Conservation (phyloP, 2,113 vertebrate species). For the Rana temporaria region DNA sequence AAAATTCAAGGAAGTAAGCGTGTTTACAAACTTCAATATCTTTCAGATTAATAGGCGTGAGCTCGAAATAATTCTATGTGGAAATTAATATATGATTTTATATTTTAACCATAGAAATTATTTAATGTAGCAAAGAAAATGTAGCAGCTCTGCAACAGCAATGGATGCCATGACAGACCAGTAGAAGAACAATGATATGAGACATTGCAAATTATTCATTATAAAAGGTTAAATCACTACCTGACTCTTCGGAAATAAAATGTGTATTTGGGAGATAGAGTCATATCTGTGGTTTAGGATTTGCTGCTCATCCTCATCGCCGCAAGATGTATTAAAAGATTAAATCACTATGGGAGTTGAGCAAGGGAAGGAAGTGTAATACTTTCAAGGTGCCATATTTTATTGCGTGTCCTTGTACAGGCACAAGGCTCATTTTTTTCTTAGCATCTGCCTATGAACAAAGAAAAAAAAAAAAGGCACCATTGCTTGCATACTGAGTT, state of each 20-base stretch:
- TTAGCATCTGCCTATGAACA: neutral
- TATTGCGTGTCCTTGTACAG: neutral
- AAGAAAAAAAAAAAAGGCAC: neutral
- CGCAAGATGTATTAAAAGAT: slow-evolving; percentile 22
- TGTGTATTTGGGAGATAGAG: neutral
- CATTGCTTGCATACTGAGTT: neutral
- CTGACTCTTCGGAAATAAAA: neutral
- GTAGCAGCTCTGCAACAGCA: too few relatives aligned
- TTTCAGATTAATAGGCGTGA: too few relatives aligned
- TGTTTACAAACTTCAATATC: too few relatives aligned
- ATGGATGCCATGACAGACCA: too few relatives aligned
- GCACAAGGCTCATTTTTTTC: neutral
- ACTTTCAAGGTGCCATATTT: slow-evolving; percentile 11
- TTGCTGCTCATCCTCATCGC: neutral
- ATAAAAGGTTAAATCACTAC: neutral
- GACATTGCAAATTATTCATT: neutral
- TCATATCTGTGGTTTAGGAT: neutral
- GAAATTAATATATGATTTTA: too few relatives aligned
- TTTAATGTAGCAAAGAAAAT: too few relatives aligned
- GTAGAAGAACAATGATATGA: too few relatives aligned
- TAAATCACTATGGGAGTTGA: neutral
- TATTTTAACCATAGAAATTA: too few relatives aligned
- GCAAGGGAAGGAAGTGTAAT: neutral
- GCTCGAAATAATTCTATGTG: too few relatives aligned
- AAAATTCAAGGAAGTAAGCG: too few relatives aligned